These are phyloP conservation scores for Drosophila bocki DNA, from an alignment of 1,140 invertebrate genomes.

Conservation along the genomic window DNA sequence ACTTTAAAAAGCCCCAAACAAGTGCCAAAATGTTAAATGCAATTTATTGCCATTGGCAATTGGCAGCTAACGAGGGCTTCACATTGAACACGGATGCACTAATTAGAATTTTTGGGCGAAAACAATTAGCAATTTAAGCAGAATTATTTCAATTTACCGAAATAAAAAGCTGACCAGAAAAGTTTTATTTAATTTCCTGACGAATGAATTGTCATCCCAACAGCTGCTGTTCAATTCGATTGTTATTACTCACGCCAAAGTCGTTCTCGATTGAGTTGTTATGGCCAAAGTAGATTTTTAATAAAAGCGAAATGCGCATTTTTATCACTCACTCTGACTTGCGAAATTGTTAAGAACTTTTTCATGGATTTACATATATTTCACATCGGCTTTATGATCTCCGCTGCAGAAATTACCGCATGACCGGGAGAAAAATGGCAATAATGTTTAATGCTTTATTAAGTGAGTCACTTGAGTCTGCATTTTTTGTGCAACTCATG, in stretches of 20 bases:
- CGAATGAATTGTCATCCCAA: neutral
- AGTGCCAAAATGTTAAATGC: slow-evolving; percentile 70
- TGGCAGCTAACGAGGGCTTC: slow-evolving; percentile 43
- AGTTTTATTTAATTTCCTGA: slow-evolving; percentile 45
- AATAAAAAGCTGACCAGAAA: slow-evolving; percentile 5
- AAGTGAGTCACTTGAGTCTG: slow-evolving; percentile 47
- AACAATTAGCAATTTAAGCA: slow-evolving; percentile 55
- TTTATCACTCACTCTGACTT: slow-evolving; percentile 43
- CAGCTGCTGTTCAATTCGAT: slow-evolving; percentile 4
- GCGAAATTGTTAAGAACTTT: slow-evolving; percentile 29
- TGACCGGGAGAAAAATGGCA: slow-evolving; percentile 35
- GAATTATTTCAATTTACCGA: slow-evolving; percentile 52
- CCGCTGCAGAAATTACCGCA: slow-evolving; percentile 24
- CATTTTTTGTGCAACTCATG: slow-evolving; percentile 74
- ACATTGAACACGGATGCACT: slow-evolving; percentile 52
- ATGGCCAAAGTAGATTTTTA: slow-evolving; percentile 32
- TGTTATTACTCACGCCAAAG: slow-evolving; percentile 7
- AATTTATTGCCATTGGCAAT: slow-evolving; percentile 60
- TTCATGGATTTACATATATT: slow-evolving; percentile 30
- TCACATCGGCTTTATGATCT: slow-evolving; percentile 34
- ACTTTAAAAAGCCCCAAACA: slow-evolving; percentile 57
- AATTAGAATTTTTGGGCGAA: slow-evolving; percentile 68
- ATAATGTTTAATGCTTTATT: slow-evolving; percentile 59
- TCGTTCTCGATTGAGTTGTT: slow-evolving; percentile 22
- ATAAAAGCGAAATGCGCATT: slow-evolving; percentile 16